Percentiles rank a stretch among this genome's conserved stretches.
These are phyloP conservation scores for Rhadina sibilatrix DNA, from an alignment of 2,113 vertebrate species.

Conservation along the genomic window DNA sequence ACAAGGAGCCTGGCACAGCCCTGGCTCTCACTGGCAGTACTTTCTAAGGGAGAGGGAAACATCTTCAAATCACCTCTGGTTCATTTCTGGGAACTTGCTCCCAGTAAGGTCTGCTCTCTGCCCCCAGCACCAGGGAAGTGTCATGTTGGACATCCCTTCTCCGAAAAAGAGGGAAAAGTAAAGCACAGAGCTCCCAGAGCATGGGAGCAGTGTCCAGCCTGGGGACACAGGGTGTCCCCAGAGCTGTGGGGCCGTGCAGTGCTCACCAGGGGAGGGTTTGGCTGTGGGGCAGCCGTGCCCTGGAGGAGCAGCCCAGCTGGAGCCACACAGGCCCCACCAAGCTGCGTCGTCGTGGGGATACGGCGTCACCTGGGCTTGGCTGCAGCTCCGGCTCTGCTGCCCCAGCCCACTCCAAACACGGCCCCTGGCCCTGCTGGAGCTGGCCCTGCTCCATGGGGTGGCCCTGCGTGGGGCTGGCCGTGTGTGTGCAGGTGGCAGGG, in stretches of 20 bases:
- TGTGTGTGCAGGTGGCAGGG: not conserved
- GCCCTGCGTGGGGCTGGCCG: not conserved
- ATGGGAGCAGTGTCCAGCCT: not conserved
- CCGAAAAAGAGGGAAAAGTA: not conserved
- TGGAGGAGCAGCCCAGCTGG: not conserved
- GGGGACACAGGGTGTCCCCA: not conserved
- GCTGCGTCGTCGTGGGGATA: rapidly evolving
- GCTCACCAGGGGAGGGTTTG: rapidly evolving
- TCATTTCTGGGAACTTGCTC: not conserved
- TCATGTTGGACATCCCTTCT: rapidly evolving
- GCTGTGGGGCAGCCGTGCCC: not conserved
- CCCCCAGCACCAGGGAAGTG: not conserved
- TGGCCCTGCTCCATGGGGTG: not conserved
- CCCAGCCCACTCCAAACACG: rapidly evolving
- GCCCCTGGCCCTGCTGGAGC: not conserved
- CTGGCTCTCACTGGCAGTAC: rapidly evolving
- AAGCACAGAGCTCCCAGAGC: not conserved
- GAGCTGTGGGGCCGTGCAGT: not conserved
- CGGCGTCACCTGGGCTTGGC: rapidly evolving
- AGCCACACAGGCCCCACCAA: rapidly evolving
- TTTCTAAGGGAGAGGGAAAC: not conserved
- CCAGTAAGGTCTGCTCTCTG: not conserved
- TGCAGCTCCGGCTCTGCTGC: not conserved
- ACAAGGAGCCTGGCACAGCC: not conserved
- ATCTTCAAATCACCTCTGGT: not conserved